phyloP scores from a whole-genome alignment of 2,113 vertebrate species.

The Phaethornis superciliosus region DNA sequence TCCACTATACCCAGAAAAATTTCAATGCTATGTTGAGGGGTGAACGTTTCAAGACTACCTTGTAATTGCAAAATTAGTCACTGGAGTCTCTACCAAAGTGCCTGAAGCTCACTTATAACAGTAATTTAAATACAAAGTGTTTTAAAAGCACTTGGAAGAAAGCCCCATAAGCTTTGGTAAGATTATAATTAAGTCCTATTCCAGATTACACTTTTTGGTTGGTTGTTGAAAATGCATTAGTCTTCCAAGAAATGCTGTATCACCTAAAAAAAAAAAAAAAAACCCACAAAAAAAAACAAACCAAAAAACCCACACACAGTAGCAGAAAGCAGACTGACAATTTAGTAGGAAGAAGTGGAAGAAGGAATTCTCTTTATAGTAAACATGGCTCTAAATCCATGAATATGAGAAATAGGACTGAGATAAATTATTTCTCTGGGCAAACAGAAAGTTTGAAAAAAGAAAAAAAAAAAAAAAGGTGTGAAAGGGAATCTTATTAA shows the following conservation, averaged over 20 bases:
- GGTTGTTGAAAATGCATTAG: background rate
- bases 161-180: background rate
- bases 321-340: background rate
- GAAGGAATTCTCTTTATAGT: background rate
- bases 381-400: background rate
- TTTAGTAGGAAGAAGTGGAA: background rate
- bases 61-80: background rate
- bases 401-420: background rate
- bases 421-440: background rate
- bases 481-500: background rate
- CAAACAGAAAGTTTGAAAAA: background rate
- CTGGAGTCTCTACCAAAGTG: background rate
- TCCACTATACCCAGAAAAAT: background rate
- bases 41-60: background rate
- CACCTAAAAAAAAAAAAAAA: background rate
- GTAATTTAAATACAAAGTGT: background rate
- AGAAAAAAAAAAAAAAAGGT: too few species aligned
- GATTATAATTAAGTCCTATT: background rate
- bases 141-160: background rate
- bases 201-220: background rate
- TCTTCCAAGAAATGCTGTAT: background rate
- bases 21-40: background rate
- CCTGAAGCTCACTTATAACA: background rate
- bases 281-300: too few species aligned
- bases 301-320: too few species aligned